Base-by-base conservation (phyloP, 1,140 invertebrate species). In the Latrodectus geometricus region DNA sequence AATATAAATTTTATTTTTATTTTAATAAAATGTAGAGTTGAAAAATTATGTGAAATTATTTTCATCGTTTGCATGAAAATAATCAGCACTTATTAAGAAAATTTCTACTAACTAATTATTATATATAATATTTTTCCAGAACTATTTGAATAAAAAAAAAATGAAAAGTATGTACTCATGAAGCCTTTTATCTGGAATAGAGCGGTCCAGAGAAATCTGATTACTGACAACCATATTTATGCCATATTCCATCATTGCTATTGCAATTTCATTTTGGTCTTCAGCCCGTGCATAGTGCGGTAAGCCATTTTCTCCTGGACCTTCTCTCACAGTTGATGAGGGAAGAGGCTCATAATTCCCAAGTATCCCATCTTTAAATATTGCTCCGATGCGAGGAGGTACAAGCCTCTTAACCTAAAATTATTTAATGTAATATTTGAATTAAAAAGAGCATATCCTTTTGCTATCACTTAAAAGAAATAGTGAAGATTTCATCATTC, bases 161-260 rank as follows among this genome's bases (percentile, higher is more conserved):
- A 75, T 65, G 56, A 21, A 35, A 75, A 69, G 9, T 21, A 92
- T 93, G 92, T 91, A 95, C 94, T 99, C 97, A 65, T 94, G 92
- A 52, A 96, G 91, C 81, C 98, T 93, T 0, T 96, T 96, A 91
- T 99, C 98, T 35, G 95, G 95, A 87, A 99, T 95, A 11, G 94
- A 92, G 89, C 98, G 93, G 90, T 95, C 93, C 89, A 95, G 90
- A 11, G 95, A 93, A 89, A 99, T 99, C 90, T 97, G 96, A 92
- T 99, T 95, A n/a, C 97, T 98, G 88, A 96, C 97, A 21, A 96
- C 95, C 92, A 99, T 97, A 90, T 99, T 99, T 95, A 99, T 99
- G 54, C 98, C 98, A 92, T 97, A 98, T 90, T 98, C 96, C 3
- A 93, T 93, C 88, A 97, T 95, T 0, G 95, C 95, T 89, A 95